Evolutionary conservation across 2,888 invertebrate genomes (phyloP), one percentile per base, ranked within the genome.

Genomic region (Frankliniella fusca): DNA sequence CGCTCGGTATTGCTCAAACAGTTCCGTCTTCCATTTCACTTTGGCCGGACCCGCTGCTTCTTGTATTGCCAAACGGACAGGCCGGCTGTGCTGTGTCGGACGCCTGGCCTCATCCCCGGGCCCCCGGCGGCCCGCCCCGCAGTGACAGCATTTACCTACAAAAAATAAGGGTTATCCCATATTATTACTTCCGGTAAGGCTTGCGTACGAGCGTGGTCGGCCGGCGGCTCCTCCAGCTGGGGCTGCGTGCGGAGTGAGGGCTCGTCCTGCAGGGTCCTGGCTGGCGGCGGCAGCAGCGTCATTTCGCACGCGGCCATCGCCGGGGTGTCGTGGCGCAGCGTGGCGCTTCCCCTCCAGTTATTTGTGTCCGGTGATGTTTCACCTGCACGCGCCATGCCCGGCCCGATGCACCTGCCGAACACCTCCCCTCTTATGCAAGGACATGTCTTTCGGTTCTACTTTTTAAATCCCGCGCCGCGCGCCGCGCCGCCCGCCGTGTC

Each of bases 331-430:
- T 23, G 70, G 70, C 70, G 70, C 70, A 0, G 23, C 70, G 70
- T 12, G 23, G 27, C 70, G 70, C 70, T 23, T 27, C 70, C 70
- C n/a, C 70, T 23, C 20, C 61, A 20, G 61, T 61, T 61, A 61
- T 61, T 70, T 23, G 70, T 27, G 70, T 76, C 70, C 27, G 70
- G 70, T 10, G 70, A 76, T 76, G 70, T 27, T 27, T 27, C 70
- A 76, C 70, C 70, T 76, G 70, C 70, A 76, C 70, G 70, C 70
- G 70, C 70, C 70, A 27, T 27, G 70, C 70, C 70, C 23, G n/a
- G 70, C 70, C 12, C 23, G 23, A 70, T 70, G 70, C 70, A 76
- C 70, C 70, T 76, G 70, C 70, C 70, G 23, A 27, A 27, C 70
- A 27, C 70, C 12, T n/a, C 61, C 15, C 61, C 61, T n/a, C 38